phyloP scores from a whole-genome alignment of 2,888 invertebrate genomes.

The Sialis lutaria region DNA sequence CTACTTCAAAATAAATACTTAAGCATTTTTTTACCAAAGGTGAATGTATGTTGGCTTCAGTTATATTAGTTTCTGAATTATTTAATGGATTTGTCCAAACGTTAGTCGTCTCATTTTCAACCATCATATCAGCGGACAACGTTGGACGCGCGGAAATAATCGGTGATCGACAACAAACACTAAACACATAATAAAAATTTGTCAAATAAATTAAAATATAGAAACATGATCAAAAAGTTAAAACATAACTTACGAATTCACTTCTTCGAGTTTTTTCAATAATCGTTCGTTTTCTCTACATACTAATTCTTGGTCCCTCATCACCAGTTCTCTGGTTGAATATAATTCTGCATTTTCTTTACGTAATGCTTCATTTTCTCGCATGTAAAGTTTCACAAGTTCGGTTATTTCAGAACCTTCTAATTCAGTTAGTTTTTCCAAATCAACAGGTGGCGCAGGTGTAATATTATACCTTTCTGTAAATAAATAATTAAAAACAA shows the following conservation, averaged over 20 bases:
- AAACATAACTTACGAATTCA: slow-evolving; percentile 52
- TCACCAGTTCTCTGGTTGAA: slow-evolving; percentile 56
- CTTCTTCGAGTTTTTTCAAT: slow-evolving; percentile 73
- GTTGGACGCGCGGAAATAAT: slow-evolving; percentile 62
- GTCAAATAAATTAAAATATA: slow-evolving; percentile 7
- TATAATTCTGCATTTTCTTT: slow-evolving; percentile 77
- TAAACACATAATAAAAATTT: slow-evolving; percentile 19
- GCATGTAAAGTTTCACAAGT: slow-evolving; percentile 70
- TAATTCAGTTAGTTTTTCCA: slow-evolving; percentile 55
- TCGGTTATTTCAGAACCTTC: slow-evolving; percentile 68
- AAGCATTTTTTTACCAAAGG: no score
- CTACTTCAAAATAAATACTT: no score
- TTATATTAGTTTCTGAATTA: not conserved
- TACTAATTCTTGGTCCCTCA: slow-evolving; percentile 77
- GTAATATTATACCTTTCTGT: slow-evolving; percentile 21
- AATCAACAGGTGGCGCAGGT: slow-evolving; percentile 44
- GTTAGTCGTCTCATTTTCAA: slow-evolving; percentile 25
- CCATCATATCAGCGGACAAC: slow-evolving; percentile 38
- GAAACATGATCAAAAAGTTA: not conserved
- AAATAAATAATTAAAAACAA: slow-evolving; percentile 1
- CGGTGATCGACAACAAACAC: slow-evolving; percentile 68
- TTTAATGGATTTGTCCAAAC: slow-evolving; percentile 54
- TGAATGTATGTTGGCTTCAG: no score
- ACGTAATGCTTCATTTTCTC: slow-evolving; percentile 59
- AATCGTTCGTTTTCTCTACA: slow-evolving; percentile 82